Percentiles rank a stretch among this genome's conserved stretches.
Conservation (phyloP, 2,888 invertebrate species). For the Lydus trimaculatus region DNA sequence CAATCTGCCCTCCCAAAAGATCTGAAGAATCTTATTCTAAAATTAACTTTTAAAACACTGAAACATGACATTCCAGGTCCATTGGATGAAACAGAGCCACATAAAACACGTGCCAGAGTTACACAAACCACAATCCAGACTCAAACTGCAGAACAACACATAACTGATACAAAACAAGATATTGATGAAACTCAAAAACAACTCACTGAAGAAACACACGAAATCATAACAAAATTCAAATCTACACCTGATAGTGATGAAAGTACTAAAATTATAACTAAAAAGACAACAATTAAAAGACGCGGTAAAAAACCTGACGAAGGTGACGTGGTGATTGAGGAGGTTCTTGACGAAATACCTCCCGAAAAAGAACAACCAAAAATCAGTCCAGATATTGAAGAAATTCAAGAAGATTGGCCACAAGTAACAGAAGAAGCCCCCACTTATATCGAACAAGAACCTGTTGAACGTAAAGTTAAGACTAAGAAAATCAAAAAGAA, state of each 20-base stretch:
- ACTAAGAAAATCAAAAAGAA: constrained; percentile 27
- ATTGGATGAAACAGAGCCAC: constrained; percentile 57
- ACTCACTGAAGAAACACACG: constrained; percentile 64
- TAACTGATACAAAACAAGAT: constrained; percentile 52
- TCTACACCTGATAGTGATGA: constrained; percentile 63
- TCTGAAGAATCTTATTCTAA: neutral
- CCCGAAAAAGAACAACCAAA: constrained; percentile 42
- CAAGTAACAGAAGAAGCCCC: constrained; percentile 24
- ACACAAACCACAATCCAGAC: constrained; percentile 53
- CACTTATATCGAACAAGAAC: constrained; percentile 14
- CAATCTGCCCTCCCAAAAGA: constrained; percentile 3
- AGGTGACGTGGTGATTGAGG: constrained; percentile 65
- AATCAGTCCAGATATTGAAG: constrained; percentile 38
- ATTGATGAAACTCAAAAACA: constrained; percentile 42
- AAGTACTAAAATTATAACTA: constrained; percentile 66
- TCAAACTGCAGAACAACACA: constrained; percentile 55
- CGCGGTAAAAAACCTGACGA: constrained; percentile 45
- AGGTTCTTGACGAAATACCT: constrained; percentile 58
- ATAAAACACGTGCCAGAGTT: constrained; percentile 57
- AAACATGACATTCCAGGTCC: constrained; percentile 53
- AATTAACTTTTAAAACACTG: constrained; percentile 19
- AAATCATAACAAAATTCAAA: constrained; percentile 68
- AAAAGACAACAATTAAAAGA: constrained; percentile 64
- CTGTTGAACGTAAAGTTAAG: constrained; percentile 31
- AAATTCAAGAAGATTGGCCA: constrained; percentile 37